These are phyloP conservation scores for Teleogryllus oceanicus DNA, from an alignment of 2,888 invertebrate species.

Conservation along the genomic window DNA sequence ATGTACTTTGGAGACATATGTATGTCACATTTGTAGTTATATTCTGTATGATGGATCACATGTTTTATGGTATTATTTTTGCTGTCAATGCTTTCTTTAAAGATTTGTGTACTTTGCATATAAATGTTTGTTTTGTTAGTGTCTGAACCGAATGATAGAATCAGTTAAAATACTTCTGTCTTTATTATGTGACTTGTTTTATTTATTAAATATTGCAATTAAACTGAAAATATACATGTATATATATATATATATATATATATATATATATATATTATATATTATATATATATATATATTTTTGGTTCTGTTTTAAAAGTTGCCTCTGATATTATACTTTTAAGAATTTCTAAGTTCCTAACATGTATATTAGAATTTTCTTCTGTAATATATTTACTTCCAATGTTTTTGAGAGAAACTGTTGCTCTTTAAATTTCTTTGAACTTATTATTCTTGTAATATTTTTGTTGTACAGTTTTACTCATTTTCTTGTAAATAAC, in stretches of 20 bases:
- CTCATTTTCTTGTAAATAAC: neutral
- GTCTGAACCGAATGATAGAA: too few relatives aligned
- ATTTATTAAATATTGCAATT: too few relatives aligned
- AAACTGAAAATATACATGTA: neutral
- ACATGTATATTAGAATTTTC: neutral
- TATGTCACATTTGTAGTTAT: too few relatives aligned
- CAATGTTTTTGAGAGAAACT: neutral
- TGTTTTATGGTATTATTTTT: neutral
- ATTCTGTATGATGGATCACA: too few relatives aligned
- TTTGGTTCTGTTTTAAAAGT: neutral
- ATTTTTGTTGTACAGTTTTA: neutral
- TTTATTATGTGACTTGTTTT: too few relatives aligned
- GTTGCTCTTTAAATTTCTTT: neutral
- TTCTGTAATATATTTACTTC: neutral
- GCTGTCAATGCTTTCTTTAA: neutral
- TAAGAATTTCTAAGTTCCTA: conserved; percentile 4
- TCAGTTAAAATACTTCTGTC: too few relatives aligned
- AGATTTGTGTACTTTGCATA: neutral
- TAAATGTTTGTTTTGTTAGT: too few relatives aligned
- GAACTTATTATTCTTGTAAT: neutral
- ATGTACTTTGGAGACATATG: too few relatives aligned
- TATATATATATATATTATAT: conserved; percentile 23
- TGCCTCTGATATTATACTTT: conserved; percentile 3
- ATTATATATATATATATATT: conserved; percentile 24
- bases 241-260: conserved; percentile 24